phyloP scores from a whole-genome alignment of 2,888 invertebrate genomes.

The Nomada hirtipes region DNA sequence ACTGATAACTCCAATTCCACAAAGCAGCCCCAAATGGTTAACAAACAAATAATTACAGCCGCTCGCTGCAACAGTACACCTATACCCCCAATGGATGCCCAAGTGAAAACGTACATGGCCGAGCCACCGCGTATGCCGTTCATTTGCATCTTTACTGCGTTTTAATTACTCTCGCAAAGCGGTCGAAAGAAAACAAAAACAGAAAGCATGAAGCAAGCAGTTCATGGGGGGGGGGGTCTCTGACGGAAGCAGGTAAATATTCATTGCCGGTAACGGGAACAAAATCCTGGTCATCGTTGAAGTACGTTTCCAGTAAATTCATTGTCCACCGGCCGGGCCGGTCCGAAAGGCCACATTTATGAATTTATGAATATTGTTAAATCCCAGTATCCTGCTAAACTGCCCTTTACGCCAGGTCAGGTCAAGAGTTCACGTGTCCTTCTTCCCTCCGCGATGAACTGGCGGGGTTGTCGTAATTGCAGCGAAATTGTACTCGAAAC shows the following conservation, averaged over 20 bases:
- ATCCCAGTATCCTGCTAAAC: constrained; percentile 43
- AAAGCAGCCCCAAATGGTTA: not conserved
- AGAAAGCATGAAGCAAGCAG: not conserved
- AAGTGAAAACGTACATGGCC: constrained; percentile 14
- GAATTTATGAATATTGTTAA: constrained; percentile 73
- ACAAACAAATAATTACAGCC: not conserved
- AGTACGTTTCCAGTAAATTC: constrained; percentile 62
- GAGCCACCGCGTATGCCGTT: constrained; percentile 17
- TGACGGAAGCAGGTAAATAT: constrained; percentile 62
- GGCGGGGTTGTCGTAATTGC: constrained; percentile 27
- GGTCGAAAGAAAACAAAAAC: constrained; percentile 1
- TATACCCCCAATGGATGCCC: constrained; percentile 45
- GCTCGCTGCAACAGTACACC: not conserved
- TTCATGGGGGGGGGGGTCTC: not conserved
- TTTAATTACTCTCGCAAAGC: constrained; percentile 60
- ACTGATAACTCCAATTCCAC: not conserved
- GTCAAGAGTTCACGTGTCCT: constrained; percentile 67
- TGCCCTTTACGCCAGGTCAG: constrained; percentile 47
- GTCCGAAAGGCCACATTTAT: constrained; percentile 58
- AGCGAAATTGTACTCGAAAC: constrained; percentile 36
- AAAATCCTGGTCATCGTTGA: constrained; percentile 46
- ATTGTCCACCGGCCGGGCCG: constrained; percentile 30
- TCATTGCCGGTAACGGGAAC: constrained; percentile 65
- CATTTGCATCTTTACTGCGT: constrained; percentile 56
- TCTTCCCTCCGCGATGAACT: constrained; percentile 23